Conservation (phyloP, 2,113 vertebrate genomes). For the Leucoraja erinaceus region DNA sequence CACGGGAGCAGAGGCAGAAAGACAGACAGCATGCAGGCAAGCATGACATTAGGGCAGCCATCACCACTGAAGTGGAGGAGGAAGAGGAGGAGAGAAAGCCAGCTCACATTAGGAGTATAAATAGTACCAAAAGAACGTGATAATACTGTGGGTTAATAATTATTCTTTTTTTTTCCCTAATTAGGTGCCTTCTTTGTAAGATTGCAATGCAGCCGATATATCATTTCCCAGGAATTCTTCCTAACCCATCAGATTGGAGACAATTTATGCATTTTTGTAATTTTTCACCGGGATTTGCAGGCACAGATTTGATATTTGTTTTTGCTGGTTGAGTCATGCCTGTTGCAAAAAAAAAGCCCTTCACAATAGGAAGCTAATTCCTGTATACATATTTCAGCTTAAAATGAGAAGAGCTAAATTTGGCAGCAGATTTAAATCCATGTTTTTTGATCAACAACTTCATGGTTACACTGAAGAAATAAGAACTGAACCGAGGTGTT, state of each 20-base stretch:
- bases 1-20: background rate
- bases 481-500: no score
- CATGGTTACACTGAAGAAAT: no score
- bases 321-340: constrained; percentile 4
- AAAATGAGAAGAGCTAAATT: background rate
- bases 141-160: background rate
- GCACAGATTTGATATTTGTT: background rate
- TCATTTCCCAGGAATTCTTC: background rate
- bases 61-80: background rate
- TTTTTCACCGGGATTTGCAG: background rate
- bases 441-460: no score
- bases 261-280: background rate
- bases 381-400: background rate
- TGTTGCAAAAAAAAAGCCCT: background rate
- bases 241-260: background rate
- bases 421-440: no score
- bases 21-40: background rate
- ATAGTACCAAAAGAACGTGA: background rate
- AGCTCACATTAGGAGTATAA: background rate
- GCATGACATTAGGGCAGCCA: background rate
- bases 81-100: background rate
- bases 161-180: background rate
- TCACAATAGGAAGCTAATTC: constrained; percentile 21
- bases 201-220: background rate
- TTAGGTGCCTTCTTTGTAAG: background rate